Base-by-base conservation (phyloP, 2,113 vertebrate genomes). In the Mirza zaza region DNA sequence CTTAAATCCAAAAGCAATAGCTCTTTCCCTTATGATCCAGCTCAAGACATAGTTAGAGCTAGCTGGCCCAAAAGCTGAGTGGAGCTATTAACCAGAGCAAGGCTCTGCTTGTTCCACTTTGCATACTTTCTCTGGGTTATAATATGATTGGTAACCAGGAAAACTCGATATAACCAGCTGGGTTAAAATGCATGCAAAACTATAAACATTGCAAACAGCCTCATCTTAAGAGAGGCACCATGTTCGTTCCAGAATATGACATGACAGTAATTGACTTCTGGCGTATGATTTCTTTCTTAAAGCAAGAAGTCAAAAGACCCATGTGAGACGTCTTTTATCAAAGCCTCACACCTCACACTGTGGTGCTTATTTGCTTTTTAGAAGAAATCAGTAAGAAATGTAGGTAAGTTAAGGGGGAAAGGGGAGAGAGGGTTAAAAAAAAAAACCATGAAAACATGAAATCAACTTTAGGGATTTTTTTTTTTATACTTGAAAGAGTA, bases 231-330 rank as follows among this genome's bases (percentile, higher is more conserved):
- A 93, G 57, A 68, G 86, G 52, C 76, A 90, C 63, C 17, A 1
- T 95, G 94, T 94, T 97, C 97, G 90, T 52, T 94, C 75, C 86
- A 94, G 94, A 94, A 67, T 36, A 77, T 73, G 87, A 87, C 71
- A 55, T 27, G 77, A 96, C 73, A 70, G 59, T 25, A 29, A 92
- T 79, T 29, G 25, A 42, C 79, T 73, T 82, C 84, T 92, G 96
- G 59, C 90, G 32, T 45, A 25, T 10, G 80, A 94, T 79, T 87
- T 75, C 95, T 88, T 88, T 95, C 81, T 94, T 84, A 93, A 92
- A 52, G 77, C 79, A 82, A 77, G 68, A 95, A 96, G 32, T 89
- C 82, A 95, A 97, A 87, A 87, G 82, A 91, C 87, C 93, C 36
- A 39, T 23, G 3, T 81, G 92, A 92, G 55, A 94, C 80, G 83